Evolutionary conservation across 1,140 invertebrate species (phyloP).

Genomic region (Hydropsyche tenuis): DNA sequence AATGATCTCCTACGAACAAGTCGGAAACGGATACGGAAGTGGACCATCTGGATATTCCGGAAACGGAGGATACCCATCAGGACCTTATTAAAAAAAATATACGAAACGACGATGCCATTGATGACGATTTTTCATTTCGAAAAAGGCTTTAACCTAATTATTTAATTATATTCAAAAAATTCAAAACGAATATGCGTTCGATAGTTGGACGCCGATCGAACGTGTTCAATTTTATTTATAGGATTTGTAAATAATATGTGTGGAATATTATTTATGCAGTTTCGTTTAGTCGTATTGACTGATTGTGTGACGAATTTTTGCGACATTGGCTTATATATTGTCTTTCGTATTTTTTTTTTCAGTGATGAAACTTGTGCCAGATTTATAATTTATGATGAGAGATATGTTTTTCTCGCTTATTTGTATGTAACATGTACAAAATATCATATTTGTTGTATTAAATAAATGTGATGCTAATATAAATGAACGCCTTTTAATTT

Average conservation of each 20-base stretch:
- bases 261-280: too few relatives aligned
- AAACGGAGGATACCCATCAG: constrained; percentile 27
- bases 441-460: constrained; percentile 32
- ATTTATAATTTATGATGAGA: constrained; percentile 17
- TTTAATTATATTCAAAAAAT: background rate
- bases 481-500: background rate
- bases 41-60: constrained; percentile 36
- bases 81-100: constrained; percentile 36
- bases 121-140: too few relatives aligned
- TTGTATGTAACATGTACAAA: constrained; percentile 12
- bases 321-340: background rate
- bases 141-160: background rate
- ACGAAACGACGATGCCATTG: too few relatives aligned
- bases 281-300: background rate
- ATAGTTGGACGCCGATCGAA: background rate
- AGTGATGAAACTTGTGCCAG: constrained; percentile 24
- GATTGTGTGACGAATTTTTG: background rate
- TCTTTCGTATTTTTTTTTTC: background rate
- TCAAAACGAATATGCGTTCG: too few relatives aligned
- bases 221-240: background rate
- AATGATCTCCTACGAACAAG: constrained; percentile 74
- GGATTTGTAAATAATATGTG: constrained; percentile 16
- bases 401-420: constrained; percentile 1
- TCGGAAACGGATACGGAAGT: constrained; percentile 55
- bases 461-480: constrained; percentile 23